These are phyloP conservation scores for Pongo pygmaeus DNA, from an alignment of 2,113 vertebrate species.

Conservation along the genomic window DNA sequence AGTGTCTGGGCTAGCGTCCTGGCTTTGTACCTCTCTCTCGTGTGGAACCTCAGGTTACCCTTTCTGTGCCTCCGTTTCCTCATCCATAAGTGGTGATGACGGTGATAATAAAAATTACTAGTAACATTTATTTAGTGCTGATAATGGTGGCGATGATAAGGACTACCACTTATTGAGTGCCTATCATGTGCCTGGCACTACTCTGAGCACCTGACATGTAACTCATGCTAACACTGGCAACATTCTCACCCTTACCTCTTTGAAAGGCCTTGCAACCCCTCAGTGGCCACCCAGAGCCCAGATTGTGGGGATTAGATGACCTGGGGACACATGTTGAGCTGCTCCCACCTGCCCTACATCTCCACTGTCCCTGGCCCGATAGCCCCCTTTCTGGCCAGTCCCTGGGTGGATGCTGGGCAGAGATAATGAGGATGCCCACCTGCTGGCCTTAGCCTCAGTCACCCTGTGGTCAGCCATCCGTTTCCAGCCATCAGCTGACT, in stretches of 20 bases:
- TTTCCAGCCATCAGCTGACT: not conserved
- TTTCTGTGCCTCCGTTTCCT: not conserved
- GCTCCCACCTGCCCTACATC: not conserved
- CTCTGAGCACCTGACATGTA: not conserved
- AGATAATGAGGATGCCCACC: rapidly evolving
- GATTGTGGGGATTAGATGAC: too few species aligned
- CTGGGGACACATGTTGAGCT: not conserved
- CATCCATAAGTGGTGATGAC: not conserved
- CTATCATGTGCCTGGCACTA: not conserved
- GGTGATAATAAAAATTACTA: not conserved
- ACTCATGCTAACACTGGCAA: not conserved
- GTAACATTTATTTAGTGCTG: not conserved
- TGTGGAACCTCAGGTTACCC: not conserved
- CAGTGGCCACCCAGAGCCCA: not conserved
- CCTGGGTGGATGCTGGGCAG: not conserved
- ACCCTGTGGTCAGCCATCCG: rapidly evolving
- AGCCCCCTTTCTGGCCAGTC: not conserved
- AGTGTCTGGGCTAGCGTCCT: not conserved
- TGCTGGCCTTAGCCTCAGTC: not conserved
- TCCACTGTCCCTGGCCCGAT: not conserved
- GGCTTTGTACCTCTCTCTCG: not conserved
- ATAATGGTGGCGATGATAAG: not conserved
- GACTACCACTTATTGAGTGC: not conserved
- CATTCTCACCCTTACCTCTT: not conserved
- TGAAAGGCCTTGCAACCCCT: not conserved